Conservation (phyloP, 2,888 invertebrate species). For the Lydus trimaculatus region DNA sequence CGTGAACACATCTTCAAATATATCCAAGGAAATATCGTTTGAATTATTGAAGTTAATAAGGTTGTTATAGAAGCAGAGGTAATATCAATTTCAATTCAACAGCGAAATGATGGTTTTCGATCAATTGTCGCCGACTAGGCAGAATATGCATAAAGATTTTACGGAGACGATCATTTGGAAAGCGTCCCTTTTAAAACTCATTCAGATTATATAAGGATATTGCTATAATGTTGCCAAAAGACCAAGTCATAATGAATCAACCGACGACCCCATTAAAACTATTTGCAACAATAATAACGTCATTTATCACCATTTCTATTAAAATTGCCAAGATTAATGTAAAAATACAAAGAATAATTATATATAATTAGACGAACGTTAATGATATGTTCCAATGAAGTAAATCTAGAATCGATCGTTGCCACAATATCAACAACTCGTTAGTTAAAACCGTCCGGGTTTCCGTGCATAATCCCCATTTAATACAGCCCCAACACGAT, state of each 20-base stretch:
- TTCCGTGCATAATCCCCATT: slow-evolving; percentile 17
- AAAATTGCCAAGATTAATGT: not conserved
- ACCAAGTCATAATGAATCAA: slow-evolving; percentile 24
- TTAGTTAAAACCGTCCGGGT: slow-evolving; percentile 8
- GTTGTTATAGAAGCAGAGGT: slow-evolving; percentile 29
- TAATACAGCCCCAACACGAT: slow-evolving; percentile 13
- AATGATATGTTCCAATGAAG: too few relatives aligned
- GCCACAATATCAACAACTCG: not conserved
- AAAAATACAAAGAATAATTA: not conserved
- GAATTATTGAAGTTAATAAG: slow-evolving; percentile 30
- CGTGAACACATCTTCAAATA: slow-evolving; percentile 24
- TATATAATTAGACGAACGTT: too few relatives aligned
- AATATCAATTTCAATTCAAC: slow-evolving; percentile 41
- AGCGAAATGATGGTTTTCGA: slow-evolving; percentile 20
- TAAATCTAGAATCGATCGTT: not conserved
- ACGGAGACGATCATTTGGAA: slow-evolving; percentile 21
- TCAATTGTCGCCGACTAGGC: slow-evolving; percentile 29
- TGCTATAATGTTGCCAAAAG: slow-evolving; percentile 16
- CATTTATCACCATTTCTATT: not conserved
- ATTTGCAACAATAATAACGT: not conserved
- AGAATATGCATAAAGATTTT: slow-evolving; percentile 31
- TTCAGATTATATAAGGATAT: not conserved
- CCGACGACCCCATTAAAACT: slow-evolving; percentile 17
- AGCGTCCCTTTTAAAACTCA: not conserved
- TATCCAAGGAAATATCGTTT: slow-evolving; percentile 26